These are phyloP conservation scores for Chaetogeoica ovagalla DNA, from an alignment of 2,888 invertebrate genomes.

Conservation along the genomic window DNA sequence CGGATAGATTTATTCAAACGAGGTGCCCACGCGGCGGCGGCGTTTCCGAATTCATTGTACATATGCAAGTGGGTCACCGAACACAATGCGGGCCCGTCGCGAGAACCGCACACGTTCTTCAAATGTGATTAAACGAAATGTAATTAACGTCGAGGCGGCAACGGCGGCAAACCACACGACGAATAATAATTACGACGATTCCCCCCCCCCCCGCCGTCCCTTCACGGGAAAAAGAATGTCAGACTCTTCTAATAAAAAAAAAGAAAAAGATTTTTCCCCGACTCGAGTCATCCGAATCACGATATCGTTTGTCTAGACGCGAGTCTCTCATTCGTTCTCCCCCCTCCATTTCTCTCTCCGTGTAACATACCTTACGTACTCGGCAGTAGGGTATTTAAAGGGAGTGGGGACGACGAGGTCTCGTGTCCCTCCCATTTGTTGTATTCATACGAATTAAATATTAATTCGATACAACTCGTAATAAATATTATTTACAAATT, in stretches of 20 bases:
- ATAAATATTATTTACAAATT: too few species aligned
- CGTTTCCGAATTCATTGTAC: constrained; percentile 41
- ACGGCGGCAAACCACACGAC: not conserved
- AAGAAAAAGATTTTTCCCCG: not conserved
- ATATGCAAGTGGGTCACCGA: constrained; percentile 24
- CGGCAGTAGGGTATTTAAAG: too few species aligned
- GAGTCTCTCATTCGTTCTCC: not conserved
- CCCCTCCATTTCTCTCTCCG: constrained; percentile 11
- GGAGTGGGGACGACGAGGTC: too few species aligned
- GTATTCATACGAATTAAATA: too few species aligned
- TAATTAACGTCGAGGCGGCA: constrained; percentile 35
- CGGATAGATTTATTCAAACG: constrained; percentile 29
- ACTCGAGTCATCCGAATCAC: not conserved
- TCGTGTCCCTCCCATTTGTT: too few species aligned
- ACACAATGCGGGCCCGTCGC: not conserved
- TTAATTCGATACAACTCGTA: too few species aligned
- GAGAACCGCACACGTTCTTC: too few species aligned
- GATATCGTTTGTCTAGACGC: constrained; percentile 17
- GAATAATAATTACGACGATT: not conserved
- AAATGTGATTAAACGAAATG: constrained; percentile 35
- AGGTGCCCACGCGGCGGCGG: constrained; percentile 27
- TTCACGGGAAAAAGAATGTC: not conserved
- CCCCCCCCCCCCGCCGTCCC: too few species aligned
- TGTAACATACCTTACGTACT: not conserved
- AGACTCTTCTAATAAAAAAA: not conserved